These are phyloP conservation scores for human (Homo sapiens) DNA, from an alignment of 2,113 vertebrate genomes.

Conservation along the genomic window GRCh38 chr3:100052501-100053000, in stretches of 20 bases:
- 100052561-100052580: not conserved
- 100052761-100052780: not conserved
- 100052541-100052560: not conserved
- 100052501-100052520: not conserved
- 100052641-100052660: not conserved
- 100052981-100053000: not conserved
- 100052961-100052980: not conserved
- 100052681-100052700: not conserved
- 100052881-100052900: not conserved
- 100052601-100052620: not conserved
- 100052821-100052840: conserved; percentile 15
- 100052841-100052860: conserved; percentile 28
- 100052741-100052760: not conserved
- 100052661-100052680: not conserved
- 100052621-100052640: not conserved
- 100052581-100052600: not conserved
- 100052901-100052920: not conserved
- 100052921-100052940: not conserved
- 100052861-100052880: conserved; percentile 14
- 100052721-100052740: not conserved
- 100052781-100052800: not conserved
- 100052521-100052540: not conserved
- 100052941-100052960: conserved; percentile 39
- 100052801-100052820: not conserved
- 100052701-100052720: not conserved